Evolutionary conservation across 2,113 vertebrate species (phyloP).

Genomic region (Kobus ellipsiprymnus): DNA sequence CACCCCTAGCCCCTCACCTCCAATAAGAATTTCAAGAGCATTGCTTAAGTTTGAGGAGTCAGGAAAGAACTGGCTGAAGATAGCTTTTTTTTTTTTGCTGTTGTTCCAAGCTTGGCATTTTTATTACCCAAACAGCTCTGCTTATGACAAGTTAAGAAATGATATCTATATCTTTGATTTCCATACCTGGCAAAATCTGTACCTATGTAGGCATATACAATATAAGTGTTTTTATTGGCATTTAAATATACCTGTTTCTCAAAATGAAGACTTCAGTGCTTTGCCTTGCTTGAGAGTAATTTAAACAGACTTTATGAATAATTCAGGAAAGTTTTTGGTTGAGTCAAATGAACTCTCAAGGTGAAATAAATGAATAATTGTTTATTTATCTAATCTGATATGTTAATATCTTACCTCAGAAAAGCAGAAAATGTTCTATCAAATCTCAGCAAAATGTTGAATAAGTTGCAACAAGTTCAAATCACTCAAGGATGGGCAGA

Average conservation of each 20-base stretch:
- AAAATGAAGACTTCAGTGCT: slow-evolving; percentile 3
- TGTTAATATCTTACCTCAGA: slow-evolving; percentile 76
- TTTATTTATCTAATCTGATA: slow-evolving; percentile 39
- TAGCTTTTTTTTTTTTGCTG: not conserved
- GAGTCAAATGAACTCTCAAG: not conserved
- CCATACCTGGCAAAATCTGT: not conserved
- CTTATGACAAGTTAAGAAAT: not conserved
- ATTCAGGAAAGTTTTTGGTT: slow-evolving; percentile 12
- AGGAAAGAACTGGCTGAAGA: not conserved
- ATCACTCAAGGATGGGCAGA: slow-evolving; percentile 75
- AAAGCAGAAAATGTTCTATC: slow-evolving; percentile 74
- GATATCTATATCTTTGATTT: not conserved
- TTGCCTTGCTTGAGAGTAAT: slow-evolving; percentile 27
- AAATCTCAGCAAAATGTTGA: slow-evolving; percentile 70
- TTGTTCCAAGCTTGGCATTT: not conserved
- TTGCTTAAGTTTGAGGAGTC: not conserved
- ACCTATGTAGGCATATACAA: not conserved
- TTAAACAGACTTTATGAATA: slow-evolving; percentile 47
- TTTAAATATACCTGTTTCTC: not conserved
- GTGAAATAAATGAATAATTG: slow-evolving; percentile 41
- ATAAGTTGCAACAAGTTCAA: slow-evolving; percentile 74
- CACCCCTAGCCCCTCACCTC: not conserved
- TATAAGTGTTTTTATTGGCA: not conserved
- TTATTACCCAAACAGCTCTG: not conserved
- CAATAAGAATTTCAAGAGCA: not conserved